Evolutionary conservation across 2,888 invertebrate species (phyloP).

Genomic region (Lochmaea capreae): DNA sequence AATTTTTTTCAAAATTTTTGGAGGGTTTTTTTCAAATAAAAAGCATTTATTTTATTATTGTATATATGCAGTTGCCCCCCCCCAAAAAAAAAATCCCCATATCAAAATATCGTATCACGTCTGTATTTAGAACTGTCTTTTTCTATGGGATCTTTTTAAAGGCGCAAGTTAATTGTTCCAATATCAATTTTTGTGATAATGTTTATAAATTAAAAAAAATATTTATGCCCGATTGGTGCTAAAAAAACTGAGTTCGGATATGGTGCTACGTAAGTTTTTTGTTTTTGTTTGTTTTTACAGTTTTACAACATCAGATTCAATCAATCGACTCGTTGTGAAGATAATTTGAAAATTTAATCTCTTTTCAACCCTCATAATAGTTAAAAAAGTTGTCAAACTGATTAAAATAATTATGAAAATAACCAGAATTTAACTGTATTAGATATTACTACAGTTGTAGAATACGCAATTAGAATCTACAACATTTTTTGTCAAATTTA

Average conservation of each 20-base stretch:
- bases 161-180: slow-evolving; percentile 23
- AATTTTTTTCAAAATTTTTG: too few species aligned
- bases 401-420: too few species aligned
- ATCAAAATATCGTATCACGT: too few species aligned
- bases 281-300: not conserved
- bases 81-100: too few species aligned
- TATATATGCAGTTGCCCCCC: too few species aligned
- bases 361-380: not conserved
- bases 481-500: too few species aligned
- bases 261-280: slow-evolving; percentile 22
- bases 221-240: slow-evolving; percentile 26
- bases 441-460: too few species aligned
- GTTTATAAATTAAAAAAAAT: slow-evolving; percentile 12
- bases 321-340: not conserved
- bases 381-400: too few species aligned
- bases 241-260: slow-evolving; percentile 30
- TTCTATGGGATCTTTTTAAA: not conserved
- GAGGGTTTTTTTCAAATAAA: too few species aligned
- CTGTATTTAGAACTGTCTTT: not conserved
- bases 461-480: too few species aligned
- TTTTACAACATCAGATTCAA: slow-evolving; percentile 1
- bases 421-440: too few species aligned
- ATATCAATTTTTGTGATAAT: slow-evolving; percentile 29
- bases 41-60: too few species aligned
- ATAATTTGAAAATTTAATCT: not conserved